These are phyloP conservation scores for Pseudobourletiella spinata DNA, from an alignment of 1,140 invertebrate species.

Conservation along the genomic window DNA sequence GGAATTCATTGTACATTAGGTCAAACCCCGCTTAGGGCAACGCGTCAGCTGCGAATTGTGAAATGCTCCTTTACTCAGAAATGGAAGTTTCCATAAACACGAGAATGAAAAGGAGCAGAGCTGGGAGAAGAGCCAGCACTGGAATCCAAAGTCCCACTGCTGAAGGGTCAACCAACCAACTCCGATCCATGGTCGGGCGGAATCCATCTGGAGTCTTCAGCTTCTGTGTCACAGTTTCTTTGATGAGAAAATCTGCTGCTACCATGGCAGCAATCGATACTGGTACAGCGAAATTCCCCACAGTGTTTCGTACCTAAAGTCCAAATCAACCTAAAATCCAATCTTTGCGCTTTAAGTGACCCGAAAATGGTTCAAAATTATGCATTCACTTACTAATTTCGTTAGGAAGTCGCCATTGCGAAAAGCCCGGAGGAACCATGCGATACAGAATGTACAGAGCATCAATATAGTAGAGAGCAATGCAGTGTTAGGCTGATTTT, in stretches of 20 bases:
- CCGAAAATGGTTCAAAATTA: too few species aligned
- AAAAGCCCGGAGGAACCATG: slow-evolving; percentile 84
- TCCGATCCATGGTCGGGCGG: slow-evolving; percentile 54
- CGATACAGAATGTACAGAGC: slow-evolving; percentile 89
- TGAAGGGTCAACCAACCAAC: slow-evolving; percentile 43
- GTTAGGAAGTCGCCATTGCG: slow-evolving; percentile 74
- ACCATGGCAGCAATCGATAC: slow-evolving; percentile 93
- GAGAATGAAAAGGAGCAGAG: slow-evolving; percentile 80
- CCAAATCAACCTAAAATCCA: too few species aligned
- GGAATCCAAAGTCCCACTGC: slow-evolving; percentile 54
- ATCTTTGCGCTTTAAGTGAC: too few species aligned
- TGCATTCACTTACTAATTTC: neutral
- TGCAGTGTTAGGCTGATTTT: slow-evolving; percentile 61
- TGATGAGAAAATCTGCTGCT: slow-evolving; percentile 62
- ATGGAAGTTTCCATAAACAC: slow-evolving; percentile 96
- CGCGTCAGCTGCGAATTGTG: neutral
- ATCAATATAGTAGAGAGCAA: slow-evolving; percentile 85
- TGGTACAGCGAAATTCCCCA: slow-evolving; percentile 95
- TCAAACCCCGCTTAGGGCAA: neutral
- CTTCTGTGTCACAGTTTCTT: slow-evolving; percentile 74
- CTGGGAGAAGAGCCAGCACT: slow-evolving; percentile 55
- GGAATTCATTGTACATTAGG: slow-evolving; percentile 35
- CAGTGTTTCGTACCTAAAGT: slow-evolving; percentile 66
- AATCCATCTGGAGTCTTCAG: slow-evolving; percentile 78
- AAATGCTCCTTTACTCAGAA: slow-evolving; percentile 62